Conservation (phyloP, 1,140 invertebrate genomes). For the Drosophila rhopaloa region DNA sequence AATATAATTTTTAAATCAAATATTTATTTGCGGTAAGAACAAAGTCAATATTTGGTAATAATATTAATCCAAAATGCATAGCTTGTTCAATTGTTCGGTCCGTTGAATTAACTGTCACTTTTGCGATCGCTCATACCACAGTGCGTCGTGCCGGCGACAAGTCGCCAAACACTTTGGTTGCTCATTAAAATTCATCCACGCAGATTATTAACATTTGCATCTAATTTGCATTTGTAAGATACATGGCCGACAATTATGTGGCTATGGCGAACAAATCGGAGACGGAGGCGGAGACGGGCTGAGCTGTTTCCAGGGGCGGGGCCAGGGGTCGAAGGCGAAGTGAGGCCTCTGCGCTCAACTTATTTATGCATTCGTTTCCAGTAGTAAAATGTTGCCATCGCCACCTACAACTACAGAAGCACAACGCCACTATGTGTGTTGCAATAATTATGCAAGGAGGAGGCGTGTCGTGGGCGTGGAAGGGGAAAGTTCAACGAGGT, state of each 20-base stretch:
- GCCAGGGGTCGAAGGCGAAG: constrained; percentile 6
- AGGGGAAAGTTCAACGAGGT: constrained; percentile 64
- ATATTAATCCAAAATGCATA: no score
- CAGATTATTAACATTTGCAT: constrained; percentile 83
- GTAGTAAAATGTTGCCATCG: constrained; percentile 61
- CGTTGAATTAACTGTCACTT: no score
- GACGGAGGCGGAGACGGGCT: neutral
- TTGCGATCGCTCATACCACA: no score
- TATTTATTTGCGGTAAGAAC: no score
- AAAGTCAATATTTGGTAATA: no score
- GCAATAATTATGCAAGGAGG: constrained; percentile 68
- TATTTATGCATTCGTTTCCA: constrained; percentile 79
- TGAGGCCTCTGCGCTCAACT: constrained; percentile 49
- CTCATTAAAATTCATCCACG: constrained; percentile 82
- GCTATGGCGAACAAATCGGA: constrained; percentile 28
- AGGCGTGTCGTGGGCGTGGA: neutral
- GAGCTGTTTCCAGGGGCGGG: constrained; percentile 13
- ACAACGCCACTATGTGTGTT: constrained; percentile 33
- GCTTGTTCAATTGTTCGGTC: no score
- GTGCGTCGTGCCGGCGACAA: constrained; percentile 48
- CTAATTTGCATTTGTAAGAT: constrained; percentile 82
- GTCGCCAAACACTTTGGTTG: constrained; percentile 77
- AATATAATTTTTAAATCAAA: no score
- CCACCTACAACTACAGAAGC: constrained; percentile 34
- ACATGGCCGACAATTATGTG: constrained; percentile 82